Conservation (phyloP, 2,797 vertebrate species). For the Cichlasoma orientale region DNA sequence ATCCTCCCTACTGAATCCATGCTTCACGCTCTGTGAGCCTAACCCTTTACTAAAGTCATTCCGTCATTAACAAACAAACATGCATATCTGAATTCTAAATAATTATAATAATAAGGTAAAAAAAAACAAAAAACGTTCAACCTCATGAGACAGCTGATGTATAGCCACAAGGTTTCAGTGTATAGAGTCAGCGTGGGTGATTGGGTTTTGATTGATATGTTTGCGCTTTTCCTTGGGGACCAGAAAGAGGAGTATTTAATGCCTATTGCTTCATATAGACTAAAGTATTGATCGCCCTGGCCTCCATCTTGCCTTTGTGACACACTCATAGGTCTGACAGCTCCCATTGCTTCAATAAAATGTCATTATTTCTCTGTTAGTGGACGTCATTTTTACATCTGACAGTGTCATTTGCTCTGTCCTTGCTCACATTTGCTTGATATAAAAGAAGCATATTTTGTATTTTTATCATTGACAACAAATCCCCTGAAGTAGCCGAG, state of each 20-base stretch:
- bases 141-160: constrained; percentile 40
- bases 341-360: constrained; percentile 59
- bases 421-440: neutral
- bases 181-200: constrained; percentile 41
- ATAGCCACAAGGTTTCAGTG: constrained; percentile 23
- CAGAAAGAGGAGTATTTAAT: constrained; percentile 70
- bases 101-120: neutral
- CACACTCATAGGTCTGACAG: constrained; percentile 61
- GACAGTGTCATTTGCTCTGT: constrained; percentile 26
- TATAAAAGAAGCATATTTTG: constrained; percentile 1
- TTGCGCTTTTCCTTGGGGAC: constrained; percentile 57
- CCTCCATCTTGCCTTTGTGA: constrained; percentile 70
- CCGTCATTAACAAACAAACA: constrained; percentile 11
- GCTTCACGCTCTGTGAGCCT: neutral
- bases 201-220: constrained; percentile 73
- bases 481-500: constrained; percentile 20
- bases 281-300: constrained; percentile 68
- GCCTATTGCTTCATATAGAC: constrained; percentile 69
- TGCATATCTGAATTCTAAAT: neutral
- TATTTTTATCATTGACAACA: constrained; percentile 3
- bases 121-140: neutral
- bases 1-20: constrained; percentile 43
- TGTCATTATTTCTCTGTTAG: constrained; percentile 54
- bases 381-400: constrained; percentile 43
- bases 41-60: constrained; percentile 43